Conservation (phyloP, 2,888 invertebrate species). For the Cecidostiba fungosa region DNA sequence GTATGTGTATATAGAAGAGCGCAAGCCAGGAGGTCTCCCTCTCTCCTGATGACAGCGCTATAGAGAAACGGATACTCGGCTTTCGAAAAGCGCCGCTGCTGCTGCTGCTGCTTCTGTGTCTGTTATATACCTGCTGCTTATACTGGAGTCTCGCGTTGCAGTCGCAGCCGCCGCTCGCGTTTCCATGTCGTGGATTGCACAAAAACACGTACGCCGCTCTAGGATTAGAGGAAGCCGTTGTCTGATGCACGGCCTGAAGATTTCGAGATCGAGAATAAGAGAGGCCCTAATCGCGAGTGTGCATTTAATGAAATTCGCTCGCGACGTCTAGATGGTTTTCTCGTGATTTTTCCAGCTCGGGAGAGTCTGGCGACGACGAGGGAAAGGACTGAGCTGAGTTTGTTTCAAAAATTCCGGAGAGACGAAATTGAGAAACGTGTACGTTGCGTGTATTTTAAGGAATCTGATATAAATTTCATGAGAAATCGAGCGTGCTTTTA, state of each 20-base stretch:
- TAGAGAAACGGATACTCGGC: conserved; percentile 14
- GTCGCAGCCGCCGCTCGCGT: conserved; percentile 1
- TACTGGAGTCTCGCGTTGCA: not conserved
- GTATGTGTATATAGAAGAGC: not conserved
- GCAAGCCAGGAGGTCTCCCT: not conserved
- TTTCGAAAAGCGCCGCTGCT: not conserved
- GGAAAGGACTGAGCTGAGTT: not conserved
- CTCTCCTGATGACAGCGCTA: not conserved
- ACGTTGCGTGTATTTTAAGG: no score
- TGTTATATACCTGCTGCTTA: not conserved
- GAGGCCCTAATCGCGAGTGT: not conserved
- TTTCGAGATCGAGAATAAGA: not conserved
- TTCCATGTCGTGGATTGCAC: not conserved
- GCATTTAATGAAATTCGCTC: not conserved
- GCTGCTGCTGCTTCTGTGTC: not conserved
- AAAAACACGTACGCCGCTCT: not conserved
- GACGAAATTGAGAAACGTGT: no score
- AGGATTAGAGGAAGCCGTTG: not conserved
- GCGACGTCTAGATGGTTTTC: not conserved
- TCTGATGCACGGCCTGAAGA: not conserved
- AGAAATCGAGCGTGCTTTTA: no score
- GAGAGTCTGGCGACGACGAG: not conserved
- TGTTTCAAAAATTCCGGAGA: not conserved
- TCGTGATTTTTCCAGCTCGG: not conserved
- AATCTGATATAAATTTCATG: no score